Percentiles rank a stretch among this genome's conserved stretches.
Evolutionary conservation across 2,113 vertebrate species (phyloP).

Genomic region (Gymnogyps californianus): DNA sequence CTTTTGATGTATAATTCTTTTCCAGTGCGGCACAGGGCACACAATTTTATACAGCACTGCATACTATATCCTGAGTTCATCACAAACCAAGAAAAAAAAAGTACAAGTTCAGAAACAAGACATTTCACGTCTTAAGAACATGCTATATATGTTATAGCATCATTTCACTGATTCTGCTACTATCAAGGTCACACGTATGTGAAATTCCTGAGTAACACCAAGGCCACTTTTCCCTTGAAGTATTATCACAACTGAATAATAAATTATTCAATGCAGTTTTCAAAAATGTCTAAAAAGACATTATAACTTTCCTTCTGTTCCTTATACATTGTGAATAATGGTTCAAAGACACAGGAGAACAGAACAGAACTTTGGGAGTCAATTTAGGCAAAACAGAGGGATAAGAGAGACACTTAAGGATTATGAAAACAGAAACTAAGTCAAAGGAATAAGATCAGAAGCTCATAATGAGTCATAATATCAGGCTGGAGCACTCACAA

Average conservation of each 20-base stretch:
- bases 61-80: background rate
- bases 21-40: background rate
- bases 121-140: background rate
- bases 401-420: background rate
- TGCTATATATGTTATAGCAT: background rate
- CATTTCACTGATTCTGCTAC: background rate
- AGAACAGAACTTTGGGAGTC: background rate
- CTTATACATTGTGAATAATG: background rate
- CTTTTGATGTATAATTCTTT: background rate
- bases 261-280: background rate
- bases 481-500: background rate
- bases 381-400: background rate
- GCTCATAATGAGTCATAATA: background rate
- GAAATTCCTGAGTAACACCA: background rate
- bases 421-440: background rate
- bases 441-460: background rate
- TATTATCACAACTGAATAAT: background rate
- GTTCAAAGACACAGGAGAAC: background rate
- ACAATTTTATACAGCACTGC: background rate
- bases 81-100: background rate
- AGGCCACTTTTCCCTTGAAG: background rate
- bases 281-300: background rate
- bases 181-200: accelerated
- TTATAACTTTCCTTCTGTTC: background rate
- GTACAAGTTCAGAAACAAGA: background rate